A percentile compares a stretch with the other conserved stretches of the same genome.
phyloP scores from a whole-genome alignment of 2,888 invertebrate genomes.

The Tetheella fluctuosa region DNA sequence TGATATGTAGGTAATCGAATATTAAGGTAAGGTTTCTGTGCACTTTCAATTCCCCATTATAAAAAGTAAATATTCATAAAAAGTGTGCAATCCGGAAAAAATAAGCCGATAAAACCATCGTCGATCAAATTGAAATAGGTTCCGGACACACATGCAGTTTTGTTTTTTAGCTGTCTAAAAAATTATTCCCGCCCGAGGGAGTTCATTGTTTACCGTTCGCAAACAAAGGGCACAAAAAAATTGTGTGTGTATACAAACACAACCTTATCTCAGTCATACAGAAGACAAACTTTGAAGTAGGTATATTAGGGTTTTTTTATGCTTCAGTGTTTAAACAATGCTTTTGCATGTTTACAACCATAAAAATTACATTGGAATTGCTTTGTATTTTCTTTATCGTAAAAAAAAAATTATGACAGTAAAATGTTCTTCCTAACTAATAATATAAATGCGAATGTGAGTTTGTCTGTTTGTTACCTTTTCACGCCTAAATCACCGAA shows the following conservation, averaged over 20 bases:
- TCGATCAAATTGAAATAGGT: slow-evolving; percentile 2
- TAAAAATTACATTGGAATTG: neutral
- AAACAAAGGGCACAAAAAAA: slow-evolving; percentile 30
- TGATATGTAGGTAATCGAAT: too few species aligned
- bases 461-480: too few species aligned
- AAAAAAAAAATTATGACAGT: too few species aligned
- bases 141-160: slow-evolving; percentile 2
- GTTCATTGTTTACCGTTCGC: slow-evolving; percentile 9
- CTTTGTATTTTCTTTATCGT: too few species aligned
- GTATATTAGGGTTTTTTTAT: neutral
- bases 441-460: too few species aligned
- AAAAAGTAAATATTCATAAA: neutral
- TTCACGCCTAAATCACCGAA: too few species aligned
- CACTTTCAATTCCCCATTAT: neutral
- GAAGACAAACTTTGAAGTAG: slow-evolving; percentile 29
- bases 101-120: neutral
- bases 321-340: neutral
- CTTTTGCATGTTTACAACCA: neutral
- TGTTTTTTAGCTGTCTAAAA: slow-evolving; percentile 5
- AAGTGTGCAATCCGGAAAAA: neutral
- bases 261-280: slow-evolving; percentile 35
- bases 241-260: slow-evolving; percentile 28
- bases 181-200: neutral
- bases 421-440: too few species aligned
- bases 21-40: too few species aligned